Evolutionary conservation across 30 jellyfish, hydroid and myxozoan species (phyloP).

Genomic region (Morbakka virulenta): DNA sequence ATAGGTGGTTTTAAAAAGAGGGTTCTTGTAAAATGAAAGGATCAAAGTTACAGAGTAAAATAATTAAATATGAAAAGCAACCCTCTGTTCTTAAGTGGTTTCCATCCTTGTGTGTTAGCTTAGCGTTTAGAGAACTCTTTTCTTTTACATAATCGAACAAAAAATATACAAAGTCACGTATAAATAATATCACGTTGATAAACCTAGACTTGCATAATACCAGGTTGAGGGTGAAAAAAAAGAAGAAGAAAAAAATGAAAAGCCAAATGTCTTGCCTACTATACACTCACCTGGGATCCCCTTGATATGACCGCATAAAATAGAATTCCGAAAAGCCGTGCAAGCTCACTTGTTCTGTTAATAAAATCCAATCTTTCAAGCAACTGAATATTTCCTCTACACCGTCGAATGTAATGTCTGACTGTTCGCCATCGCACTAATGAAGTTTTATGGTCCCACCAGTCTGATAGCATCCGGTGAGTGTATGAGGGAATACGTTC

Average conservation of each 20-base stretch:
- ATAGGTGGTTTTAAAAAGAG: too few species aligned
- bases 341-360: conserved; percentile 91
- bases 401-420: conserved; percentile 63
- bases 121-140: too few species aligned
- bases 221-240: too few species aligned
- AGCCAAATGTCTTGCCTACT: background rate
- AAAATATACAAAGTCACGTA: too few species aligned
- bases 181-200: background rate
- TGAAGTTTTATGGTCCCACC: conserved; percentile 78
- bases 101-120: too few species aligned
- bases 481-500: conserved; percentile 79
- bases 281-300: conserved; percentile 83
- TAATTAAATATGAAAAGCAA: too few species aligned
- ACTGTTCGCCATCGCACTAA: conserved; percentile 67
- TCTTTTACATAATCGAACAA: too few species aligned
- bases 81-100: too few species aligned
- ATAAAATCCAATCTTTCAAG: conserved; percentile 77
- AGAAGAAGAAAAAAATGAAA: too few species aligned
- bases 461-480: conserved; percentile 67
- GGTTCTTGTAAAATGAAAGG: too few species aligned
- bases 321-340: conserved; percentile 89
- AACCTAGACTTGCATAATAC: background rate
- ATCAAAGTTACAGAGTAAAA: too few species aligned
- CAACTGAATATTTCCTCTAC: conserved; percentile 73
- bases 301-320: conserved; percentile 92